Evolutionary conservation across 2,113 vertebrate species (phyloP).

Genomic region (Mus pahari): DNA sequence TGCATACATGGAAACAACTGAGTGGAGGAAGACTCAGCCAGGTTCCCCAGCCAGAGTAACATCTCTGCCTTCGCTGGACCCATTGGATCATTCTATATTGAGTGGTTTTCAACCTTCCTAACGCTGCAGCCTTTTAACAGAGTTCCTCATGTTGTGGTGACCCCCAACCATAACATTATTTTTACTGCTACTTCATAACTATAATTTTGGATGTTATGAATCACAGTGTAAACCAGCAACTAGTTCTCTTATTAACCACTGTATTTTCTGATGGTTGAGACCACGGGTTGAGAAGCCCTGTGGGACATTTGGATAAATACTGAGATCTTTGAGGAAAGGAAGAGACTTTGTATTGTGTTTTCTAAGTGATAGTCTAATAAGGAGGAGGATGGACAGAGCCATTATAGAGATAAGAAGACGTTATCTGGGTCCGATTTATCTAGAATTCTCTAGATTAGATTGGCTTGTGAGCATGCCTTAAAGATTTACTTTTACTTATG

Average conservation of each 20-base stretch:
- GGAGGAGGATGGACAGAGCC: not conserved
- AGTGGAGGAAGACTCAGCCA: not conserved
- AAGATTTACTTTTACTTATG: not conserved
- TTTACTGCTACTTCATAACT: not conserved
- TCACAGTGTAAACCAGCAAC: not conserved
- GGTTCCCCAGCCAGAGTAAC: not conserved
- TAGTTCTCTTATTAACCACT: no score
- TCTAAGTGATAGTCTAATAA: not conserved
- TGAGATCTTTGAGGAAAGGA: not conserved
- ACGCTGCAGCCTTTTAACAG: not conserved
- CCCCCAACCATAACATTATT: not conserved
- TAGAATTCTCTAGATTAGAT: not conserved
- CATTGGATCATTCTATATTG: not conserved
- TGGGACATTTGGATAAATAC: conserved; percentile 5
- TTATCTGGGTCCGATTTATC: not conserved
- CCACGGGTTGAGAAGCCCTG: not conserved
- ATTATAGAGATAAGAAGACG: not conserved
- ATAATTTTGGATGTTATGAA: not conserved
- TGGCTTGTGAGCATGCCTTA: not conserved
- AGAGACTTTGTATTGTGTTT: not conserved
- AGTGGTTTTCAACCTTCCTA: not conserved
- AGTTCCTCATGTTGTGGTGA: not conserved
- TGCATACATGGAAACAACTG: not conserved
- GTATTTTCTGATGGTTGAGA: not conserved
- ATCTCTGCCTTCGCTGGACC: not conserved